Evolutionary conservation across 2,888 invertebrate species (phyloP), one percentile per base, ranked within the genome.

Genomic region (Aphodius granarius): DNA sequence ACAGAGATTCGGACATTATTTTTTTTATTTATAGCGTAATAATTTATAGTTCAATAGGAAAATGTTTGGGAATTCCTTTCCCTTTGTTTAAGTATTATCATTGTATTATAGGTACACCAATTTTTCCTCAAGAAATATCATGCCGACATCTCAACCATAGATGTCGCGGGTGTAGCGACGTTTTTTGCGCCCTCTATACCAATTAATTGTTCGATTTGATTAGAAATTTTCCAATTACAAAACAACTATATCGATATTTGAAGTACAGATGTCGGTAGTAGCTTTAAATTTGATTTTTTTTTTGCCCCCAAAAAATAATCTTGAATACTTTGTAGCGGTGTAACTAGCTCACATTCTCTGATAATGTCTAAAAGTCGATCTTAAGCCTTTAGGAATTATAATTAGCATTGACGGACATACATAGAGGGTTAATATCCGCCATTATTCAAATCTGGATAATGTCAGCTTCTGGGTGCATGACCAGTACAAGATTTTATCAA

Each of bases 381-480:
- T 5, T 43, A 43, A 43, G 43, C 43, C 1, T 43, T 9, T 9
- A 43, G 43, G 43, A 43, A 43, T 43, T 16, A 6, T 66, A 66
- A 66, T 66, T 66, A 66, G 15, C 66, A 66, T 2, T 21, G 68
- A 22, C 68, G 22, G 18, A 21, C 68, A 19, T n/a, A 18, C 68
- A 68, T 68, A 68, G 9, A 19, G 20, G n/a, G 22, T 22, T 21
- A 68, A 68, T 68, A 21, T 20, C 68, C n/a, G 20, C 68, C 68
- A 68, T 68, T 68, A 68, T 21, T 19, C 68, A 68, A 68, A 68
- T 68, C 68, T 21, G 21, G 68, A 68, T 68, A 68, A 68, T 66
- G 21, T 19, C 66, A 18, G 5, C 18, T 66, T 17, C 17, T n/a
- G 18, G 20, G 20, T 13, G 21, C 68, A 68, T 20, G 68, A 21